Conservation (phyloP, 1,140 invertebrate genomes). For the Nasonia giraulti region DNA sequence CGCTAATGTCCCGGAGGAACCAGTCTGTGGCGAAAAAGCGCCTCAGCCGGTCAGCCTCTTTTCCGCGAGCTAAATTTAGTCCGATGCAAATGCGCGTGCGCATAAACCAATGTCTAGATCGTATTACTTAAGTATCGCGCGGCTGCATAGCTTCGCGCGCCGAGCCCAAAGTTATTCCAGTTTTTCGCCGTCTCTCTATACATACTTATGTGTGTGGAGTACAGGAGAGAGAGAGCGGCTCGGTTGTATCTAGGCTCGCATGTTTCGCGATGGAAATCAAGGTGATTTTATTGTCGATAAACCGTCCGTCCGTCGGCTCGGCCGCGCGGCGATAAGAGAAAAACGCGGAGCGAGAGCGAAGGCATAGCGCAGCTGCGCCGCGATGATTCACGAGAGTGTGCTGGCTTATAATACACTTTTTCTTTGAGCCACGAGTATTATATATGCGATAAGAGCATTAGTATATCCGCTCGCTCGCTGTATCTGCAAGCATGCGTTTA, state of each 20-base stretch:
- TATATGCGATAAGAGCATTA: background rate
- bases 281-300: constrained; percentile 46
- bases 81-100: background rate
- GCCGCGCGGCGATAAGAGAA: constrained; percentile 23
- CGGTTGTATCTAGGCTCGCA: constrained; percentile 14
- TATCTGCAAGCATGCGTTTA: background rate
- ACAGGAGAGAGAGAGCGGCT: background rate
- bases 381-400: constrained; percentile 39
- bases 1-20: constrained; percentile 31
- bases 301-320: constrained; percentile 12
- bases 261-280: constrained; percentile 42
- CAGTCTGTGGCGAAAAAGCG: background rate
- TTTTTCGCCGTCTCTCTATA: constrained; percentile 28
- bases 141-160: background rate
- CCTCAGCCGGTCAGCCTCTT: background rate
- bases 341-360: background rate
- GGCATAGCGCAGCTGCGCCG: background rate
- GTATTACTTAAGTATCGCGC: constrained; percentile 33
- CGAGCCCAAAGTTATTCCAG: constrained; percentile 46
- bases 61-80: constrained; percentile 28
- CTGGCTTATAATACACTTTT: constrained; percentile 20
- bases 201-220: too few species aligned
- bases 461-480: background rate
- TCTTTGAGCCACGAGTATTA: background rate
- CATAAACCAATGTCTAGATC: constrained; percentile 35